phyloP scores from a whole-genome alignment of 2,888 invertebrate genomes.

The Athalia cordata region DNA sequence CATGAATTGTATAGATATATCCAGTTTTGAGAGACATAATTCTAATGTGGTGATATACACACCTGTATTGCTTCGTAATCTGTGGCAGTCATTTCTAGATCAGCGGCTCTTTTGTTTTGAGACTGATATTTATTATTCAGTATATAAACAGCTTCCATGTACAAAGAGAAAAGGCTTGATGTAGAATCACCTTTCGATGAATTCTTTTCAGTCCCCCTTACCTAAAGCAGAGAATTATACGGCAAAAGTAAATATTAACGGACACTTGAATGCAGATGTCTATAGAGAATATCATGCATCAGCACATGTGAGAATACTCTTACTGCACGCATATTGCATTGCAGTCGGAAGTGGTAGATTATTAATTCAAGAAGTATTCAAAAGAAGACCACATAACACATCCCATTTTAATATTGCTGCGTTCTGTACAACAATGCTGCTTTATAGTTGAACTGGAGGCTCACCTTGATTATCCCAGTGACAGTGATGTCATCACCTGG shows the following conservation, averaged over 20 bases:
- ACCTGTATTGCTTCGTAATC: constrained; percentile 88
- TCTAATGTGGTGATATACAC: too few species aligned
- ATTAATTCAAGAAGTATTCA: not conserved
- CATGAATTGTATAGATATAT: too few species aligned
- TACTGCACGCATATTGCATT: too few species aligned
- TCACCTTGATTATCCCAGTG: constrained; percentile 89
- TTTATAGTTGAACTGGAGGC: constrained; percentile 33
- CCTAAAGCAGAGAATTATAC: constrained; percentile 68
- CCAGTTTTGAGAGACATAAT: too few species aligned
- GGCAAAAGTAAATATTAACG: too few species aligned
- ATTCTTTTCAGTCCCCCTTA: constrained; percentile 77
- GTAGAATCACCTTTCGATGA: constrained; percentile 76
- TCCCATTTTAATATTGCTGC: not conserved
- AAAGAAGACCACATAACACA: not conserved
- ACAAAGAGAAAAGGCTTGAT: constrained; percentile 80
- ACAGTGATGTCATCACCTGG: constrained; percentile 93
- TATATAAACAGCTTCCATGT: constrained; percentile 87
- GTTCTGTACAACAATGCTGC: not conserved
- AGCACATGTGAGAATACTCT: too few species aligned
- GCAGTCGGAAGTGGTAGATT: not conserved
- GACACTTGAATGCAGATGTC: too few species aligned
- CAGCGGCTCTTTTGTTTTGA: constrained; percentile 74
- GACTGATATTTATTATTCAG: constrained; percentile 83
- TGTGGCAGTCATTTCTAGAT: constrained; percentile 81
- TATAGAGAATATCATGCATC: too few species aligned